Conservation (phyloP, 2,888 invertebrate genomes). For the Parnassius orleans region DNA sequence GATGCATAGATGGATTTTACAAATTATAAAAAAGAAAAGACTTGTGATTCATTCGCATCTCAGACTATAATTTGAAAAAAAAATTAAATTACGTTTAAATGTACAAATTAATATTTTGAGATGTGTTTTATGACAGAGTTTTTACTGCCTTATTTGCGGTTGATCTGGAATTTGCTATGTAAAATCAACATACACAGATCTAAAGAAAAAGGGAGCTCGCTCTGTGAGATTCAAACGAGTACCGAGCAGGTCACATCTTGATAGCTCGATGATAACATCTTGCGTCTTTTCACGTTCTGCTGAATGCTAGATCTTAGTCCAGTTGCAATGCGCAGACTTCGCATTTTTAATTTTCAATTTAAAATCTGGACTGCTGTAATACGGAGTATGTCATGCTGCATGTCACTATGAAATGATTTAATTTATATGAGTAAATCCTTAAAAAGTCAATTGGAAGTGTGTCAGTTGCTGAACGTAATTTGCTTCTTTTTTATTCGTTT, state of each 20-base stretch:
- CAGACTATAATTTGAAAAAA: too few relatives aligned
- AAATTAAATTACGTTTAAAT: too few relatives aligned
- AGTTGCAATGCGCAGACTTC: conserved; percentile 1
- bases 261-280: conserved; percentile 24
- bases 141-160: too few relatives aligned
- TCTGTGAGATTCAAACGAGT: conserved; percentile 10
- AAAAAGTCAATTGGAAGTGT: too few relatives aligned
- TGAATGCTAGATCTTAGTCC: conserved; percentile 18
- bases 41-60: too few relatives aligned
- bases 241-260: conserved; percentile 19
- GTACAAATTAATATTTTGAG: too few relatives aligned
- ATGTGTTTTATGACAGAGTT: too few relatives aligned
- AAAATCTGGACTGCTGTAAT: neutral
- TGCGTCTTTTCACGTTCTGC: conserved; percentile 16
- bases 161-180: neutral
- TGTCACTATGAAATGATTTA: neutral
- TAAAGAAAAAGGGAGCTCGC: conserved; percentile 1
- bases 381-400: neutral
- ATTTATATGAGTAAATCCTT: too few relatives aligned
- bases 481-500: too few relatives aligned
- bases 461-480: too few relatives aligned
- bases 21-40: too few relatives aligned
- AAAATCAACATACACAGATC: conserved; percentile 1
- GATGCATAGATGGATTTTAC: too few relatives aligned
- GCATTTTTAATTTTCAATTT: conserved; percentile 23